phyloP scores from a whole-genome alignment of 1,140 invertebrate genomes.

The Ridgeia piscesae region DNA sequence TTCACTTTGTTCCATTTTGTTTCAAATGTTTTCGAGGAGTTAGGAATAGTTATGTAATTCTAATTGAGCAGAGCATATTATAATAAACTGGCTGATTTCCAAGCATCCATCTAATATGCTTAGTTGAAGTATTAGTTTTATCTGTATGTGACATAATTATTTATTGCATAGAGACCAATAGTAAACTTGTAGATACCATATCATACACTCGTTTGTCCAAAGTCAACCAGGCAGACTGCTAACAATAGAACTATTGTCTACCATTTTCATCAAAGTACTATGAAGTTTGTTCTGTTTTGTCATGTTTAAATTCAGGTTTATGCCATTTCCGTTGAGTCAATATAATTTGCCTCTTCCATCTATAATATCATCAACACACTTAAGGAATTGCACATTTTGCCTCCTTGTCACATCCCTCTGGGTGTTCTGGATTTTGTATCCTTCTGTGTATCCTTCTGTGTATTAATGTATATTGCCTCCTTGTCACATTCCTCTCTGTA shows the following conservation, averaged over 20 bases:
- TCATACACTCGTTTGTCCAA: not conserved
- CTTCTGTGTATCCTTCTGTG: not conserved
- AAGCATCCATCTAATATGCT: not conserved
- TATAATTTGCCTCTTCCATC: not conserved
- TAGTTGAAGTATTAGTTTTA: not conserved
- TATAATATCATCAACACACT: not conserved
- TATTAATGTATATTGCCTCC: not conserved
- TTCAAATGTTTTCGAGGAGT: not conserved
- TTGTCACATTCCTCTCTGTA: not conserved
- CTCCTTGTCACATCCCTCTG: no score
- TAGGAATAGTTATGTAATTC: not conserved
- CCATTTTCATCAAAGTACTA: not conserved
- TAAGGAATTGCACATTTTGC: not conserved
- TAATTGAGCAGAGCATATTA: no score
- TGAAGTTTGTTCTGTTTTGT: not conserved
- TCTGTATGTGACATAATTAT: not conserved
- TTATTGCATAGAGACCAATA: no score
- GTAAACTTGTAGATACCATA: not conserved
- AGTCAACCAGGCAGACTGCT: no score
- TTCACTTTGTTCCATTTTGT: not conserved
- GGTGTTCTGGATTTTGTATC: not conserved
- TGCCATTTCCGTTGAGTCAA: not conserved
- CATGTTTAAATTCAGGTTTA: not conserved
- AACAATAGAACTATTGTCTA: not conserved
- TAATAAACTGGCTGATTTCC: no score